Evolutionary conservation across 2,888 invertebrate genomes (phyloP), one percentile per base, ranked within the genome.

Genomic region (Drosophila rellima): DNA sequence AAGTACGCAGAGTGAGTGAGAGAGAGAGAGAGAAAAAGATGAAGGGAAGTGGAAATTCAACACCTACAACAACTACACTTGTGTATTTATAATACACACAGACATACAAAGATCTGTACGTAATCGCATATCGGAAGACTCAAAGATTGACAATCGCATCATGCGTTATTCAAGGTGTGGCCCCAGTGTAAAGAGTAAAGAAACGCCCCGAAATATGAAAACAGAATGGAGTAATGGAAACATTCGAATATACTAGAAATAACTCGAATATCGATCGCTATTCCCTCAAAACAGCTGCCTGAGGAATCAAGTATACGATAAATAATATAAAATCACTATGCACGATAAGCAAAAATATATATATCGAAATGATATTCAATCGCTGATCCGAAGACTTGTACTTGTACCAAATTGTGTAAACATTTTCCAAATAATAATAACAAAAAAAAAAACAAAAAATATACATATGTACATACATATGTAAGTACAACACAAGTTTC

Each of bases 341-440:
- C 65, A 40, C 33, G 17, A 47, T 40, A 60, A 65, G 60, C 65
- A 45, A 7, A 29, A 39, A 31, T 13, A 26, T n/a, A 33, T 15
- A 17, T 54, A n/a, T 29, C 10, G n/a, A 10, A 10, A 65, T 76
- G 61, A 62, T 62, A 76, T 74, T 72, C 29, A 57, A 76, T 76
- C 45, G 60, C 51, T 18, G 35, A 52, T 74, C 60, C 44, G 26
- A 20, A 26, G 26, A 52, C 31, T 62, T 66, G 47, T 57, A 51
- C 54, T 26, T 26, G 26, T 26, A 26, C 26, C 33, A 33, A 77
- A 75, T 77, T 75, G 78, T 73, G 61, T 68, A 78, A 75, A 73
- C 61, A 73, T 56, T 75, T 75, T 72, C 78, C 60, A 29, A 35
- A 42, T 77, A 77, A 23, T 48, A 61, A n/a, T 15, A 40, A 67